These are phyloP conservation scores for Bos taurus DNA, from an alignment of 2,113 vertebrate genomes.

Conservation along the genomic window ARS-UCD2.0 NC_037332.1:2241501-2242000, in stretches of 20 bases:
- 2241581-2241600: background rate
- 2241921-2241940: conserved; percentile 99
- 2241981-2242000: too few species aligned
- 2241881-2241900: background rate
- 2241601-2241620: background rate
- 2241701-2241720: background rate
- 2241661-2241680: background rate
- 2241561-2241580: background rate
- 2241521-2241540: background rate
- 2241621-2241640: background rate
- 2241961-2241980: too few species aligned
- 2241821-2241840: background rate
- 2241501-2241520: background rate
- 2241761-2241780: background rate
- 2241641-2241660: background rate
- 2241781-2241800: background rate
- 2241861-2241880: background rate
- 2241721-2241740: background rate
- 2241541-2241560: background rate
- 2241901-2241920: background rate
- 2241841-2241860: background rate
- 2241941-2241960: conserved; percentile 93
- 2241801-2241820: background rate
- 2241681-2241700: background rate
- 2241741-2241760: background rate